Percentiles rank a stretch among this genome's conserved stretches.
These are phyloP conservation scores for Typhlomys cinereus DNA, from an alignment of 2,113 vertebrate species.

Conservation along the genomic window DNA sequence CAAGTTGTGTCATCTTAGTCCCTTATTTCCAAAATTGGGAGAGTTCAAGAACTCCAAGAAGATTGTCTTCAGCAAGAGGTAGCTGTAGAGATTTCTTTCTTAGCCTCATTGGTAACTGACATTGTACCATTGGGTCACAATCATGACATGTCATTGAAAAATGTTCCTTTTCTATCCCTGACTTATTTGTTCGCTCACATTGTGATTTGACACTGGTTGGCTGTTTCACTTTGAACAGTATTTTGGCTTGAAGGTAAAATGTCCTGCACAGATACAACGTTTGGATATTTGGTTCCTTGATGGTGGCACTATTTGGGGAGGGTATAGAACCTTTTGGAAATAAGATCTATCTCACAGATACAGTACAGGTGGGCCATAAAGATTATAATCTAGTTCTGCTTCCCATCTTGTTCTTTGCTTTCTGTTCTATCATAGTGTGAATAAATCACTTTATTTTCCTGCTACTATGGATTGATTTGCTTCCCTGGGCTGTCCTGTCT, in stretches of 20 bases:
- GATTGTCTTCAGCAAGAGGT: background rate
- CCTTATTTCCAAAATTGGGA: background rate
- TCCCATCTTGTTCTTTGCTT: background rate
- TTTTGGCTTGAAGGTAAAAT: too few relatives aligned
- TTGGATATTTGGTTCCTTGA: too few relatives aligned
- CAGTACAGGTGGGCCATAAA: background rate
- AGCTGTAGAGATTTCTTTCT: background rate
- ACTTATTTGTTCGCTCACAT: background rate
- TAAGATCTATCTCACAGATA: background rate
- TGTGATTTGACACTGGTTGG: background rate
- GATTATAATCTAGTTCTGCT: too few relatives aligned
- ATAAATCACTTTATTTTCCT: background rate
- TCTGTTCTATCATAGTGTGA: background rate
- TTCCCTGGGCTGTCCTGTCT: background rate
- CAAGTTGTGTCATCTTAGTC: background rate
- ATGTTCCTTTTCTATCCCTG: background rate
- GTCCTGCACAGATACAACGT: too few relatives aligned
- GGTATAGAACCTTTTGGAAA: background rate
- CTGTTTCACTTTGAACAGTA: background rate
- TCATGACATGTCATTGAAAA: background rate
- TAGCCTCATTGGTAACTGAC: background rate
- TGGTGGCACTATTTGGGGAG: background rate
- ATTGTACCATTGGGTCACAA: background rate
- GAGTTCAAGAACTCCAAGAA: background rate
- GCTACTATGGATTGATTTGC: background rate